A percentile compares a stretch with the other conserved stretches of the same genome.
These are phyloP conservation scores for Amiota mariae DNA, from an alignment of 2,888 invertebrate genomes.

Conservation along the genomic window DNA sequence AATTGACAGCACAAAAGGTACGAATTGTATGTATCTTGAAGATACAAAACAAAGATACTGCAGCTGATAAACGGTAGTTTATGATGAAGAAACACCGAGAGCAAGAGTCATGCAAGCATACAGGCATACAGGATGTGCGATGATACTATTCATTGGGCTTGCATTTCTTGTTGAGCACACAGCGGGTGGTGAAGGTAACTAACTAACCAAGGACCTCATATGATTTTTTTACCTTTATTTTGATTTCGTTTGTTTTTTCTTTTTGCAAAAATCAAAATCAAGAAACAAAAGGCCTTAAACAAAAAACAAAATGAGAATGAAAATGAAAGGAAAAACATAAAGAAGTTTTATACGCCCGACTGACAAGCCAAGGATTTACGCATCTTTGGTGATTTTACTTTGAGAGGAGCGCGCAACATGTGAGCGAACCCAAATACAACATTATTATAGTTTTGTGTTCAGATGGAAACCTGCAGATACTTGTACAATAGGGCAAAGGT, in stretches of 20 bases:
- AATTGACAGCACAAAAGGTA: slow-evolving; percentile 26
- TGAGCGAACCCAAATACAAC: background rate
- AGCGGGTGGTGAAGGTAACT: slow-evolving; percentile 5
- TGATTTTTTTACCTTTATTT: slow-evolving; percentile 14
- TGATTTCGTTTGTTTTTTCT: background rate
- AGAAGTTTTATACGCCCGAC: background rate
- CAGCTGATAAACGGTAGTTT: slow-evolving; percentile 27
- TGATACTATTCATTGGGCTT: no score
- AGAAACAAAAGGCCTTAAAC: background rate
- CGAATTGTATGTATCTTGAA: background rate
- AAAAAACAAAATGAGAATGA: slow-evolving; percentile 12
- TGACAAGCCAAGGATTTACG: slow-evolving; percentile 29
- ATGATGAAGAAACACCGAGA: slow-evolving; percentile 4
- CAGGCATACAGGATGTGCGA: background rate
- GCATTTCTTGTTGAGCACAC: background rate
- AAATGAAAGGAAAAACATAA: background rate
- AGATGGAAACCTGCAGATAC: slow-evolving; percentile 22
- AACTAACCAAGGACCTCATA: slow-evolving; percentile 1
- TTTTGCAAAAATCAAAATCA: background rate
- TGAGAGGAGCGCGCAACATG: slow-evolving; percentile 14
- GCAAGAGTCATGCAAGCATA: background rate
- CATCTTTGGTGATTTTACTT: slow-evolving; percentile 14
- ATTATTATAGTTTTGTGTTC: background rate
- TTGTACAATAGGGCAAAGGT: slow-evolving; percentile 19
- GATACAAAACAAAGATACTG: slow-evolving; percentile 18